Base-by-base conservation (phyloP, 2,888 invertebrate species). In the Macrosiphum euphorbiae region DNA sequence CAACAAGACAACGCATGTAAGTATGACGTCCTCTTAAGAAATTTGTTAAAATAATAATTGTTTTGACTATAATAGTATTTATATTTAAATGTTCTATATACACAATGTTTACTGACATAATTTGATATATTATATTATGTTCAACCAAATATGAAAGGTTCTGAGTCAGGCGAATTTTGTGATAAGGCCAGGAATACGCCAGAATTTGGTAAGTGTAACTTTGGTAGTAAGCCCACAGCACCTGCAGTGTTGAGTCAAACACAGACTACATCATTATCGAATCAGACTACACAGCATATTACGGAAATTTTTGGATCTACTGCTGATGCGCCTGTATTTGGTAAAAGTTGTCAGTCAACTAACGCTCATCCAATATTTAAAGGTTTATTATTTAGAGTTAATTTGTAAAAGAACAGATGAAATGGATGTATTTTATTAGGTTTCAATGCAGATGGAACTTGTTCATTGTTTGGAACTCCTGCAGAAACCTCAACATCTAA, bases 231-330 rank as follows among this genome's bases (percentile, higher is more conserved):
- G 96, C 96, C 97, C 7, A 95, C 96, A 94, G 96, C 97, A 0
- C 96, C 97, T 11, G 97, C 97, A 0, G 97, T 97, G 0, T 98
- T 98, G 96, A 98, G 98, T 0, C 97, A 97, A 58, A 95, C 96
- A 3, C 95, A 94, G 67, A 94, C 94, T n/a, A n/a, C n/a, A 3
- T 94, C 96, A 2, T 67, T 94, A 26, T 94, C 94, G 84, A 93
- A 93, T 1, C 96, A 95, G 92, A 4, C 96, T 95, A 94, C 96
- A 95, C 94, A 95, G 96, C 88, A 92, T 28, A 94, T 52, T 11
- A 95, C 95, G 4, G 95, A 97, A 94, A 96, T 97, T 3, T 97
- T 97, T 96, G 97, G 97, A 11, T 96, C 97, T 1, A 96, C 97
- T 0, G 96, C 97, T 1, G 96, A 97, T 3, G 96, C 97, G 3